Conservation (phyloP, 2,113 vertebrate genomes). For the Epinephelus fuscoguttatus region DNA sequence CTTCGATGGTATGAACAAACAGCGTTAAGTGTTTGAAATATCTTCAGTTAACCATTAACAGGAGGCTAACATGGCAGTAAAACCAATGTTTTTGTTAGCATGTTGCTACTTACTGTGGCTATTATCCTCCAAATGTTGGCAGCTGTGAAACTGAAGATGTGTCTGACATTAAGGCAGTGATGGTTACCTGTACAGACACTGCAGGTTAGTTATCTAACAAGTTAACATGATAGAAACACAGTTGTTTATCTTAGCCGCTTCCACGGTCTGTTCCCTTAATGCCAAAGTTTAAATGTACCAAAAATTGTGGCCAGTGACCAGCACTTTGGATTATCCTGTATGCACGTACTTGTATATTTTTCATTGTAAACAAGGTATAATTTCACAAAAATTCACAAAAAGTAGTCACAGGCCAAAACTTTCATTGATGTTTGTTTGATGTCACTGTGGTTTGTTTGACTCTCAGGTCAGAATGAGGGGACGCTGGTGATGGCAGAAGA, state of each 20-base stretch:
- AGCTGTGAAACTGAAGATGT: neutral
- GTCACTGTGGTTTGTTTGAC: slow-evolving; percentile 24
- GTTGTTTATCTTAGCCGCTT: neutral
- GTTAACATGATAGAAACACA: neutral
- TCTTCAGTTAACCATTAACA: neutral
- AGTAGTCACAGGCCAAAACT: neutral
- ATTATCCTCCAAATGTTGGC: neutral
- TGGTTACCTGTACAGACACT: neutral
- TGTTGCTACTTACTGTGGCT: neutral
- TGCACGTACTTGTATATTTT: neutral
- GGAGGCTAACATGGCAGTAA: neutral
- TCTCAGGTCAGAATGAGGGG: slow-evolving; percentile 96
- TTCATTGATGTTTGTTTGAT: neutral
- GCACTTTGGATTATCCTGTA: neutral
- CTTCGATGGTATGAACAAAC: slow-evolving; percentile 89
- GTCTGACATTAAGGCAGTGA: neutral
- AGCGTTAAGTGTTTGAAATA: neutral
- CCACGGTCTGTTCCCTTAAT: neutral
- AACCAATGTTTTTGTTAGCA: neutral
- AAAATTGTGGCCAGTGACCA: too few relatives aligned
- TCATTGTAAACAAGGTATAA: neutral
- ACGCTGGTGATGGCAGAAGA: slow-evolving; percentile 96
- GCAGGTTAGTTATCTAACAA: neutral
- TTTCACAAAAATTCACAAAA: neutral
- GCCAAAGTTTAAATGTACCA: too few relatives aligned